phyloP scores from a whole-genome alignment of 1,140 invertebrate species.

The Drosophila watanabei region DNA sequence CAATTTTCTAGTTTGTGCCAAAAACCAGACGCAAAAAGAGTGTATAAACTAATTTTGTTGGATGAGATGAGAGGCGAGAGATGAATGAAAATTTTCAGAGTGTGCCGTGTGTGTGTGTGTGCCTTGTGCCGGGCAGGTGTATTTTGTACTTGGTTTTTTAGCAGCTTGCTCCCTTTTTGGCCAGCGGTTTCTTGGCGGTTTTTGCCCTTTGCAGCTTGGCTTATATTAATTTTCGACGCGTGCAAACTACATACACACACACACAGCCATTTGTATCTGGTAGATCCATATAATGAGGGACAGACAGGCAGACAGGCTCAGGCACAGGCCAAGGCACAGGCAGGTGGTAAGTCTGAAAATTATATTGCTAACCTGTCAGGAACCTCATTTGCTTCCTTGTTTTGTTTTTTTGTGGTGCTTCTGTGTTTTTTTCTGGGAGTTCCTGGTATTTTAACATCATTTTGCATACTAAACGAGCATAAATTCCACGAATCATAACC shows the following conservation, averaged over 20 bases:
- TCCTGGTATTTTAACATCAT: constrained; percentile 8
- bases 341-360: constrained; percentile 55
- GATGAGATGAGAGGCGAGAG: not conserved
- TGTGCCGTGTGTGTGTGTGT: constrained; percentile 26
- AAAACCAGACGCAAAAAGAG: constrained; percentile 34
- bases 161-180: constrained; percentile 48
- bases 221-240: constrained; percentile 70
- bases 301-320: not conserved
- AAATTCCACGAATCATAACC: constrained; percentile 14
- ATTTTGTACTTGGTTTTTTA: constrained; percentile 56
- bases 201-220: constrained; percentile 72
- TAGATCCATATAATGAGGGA: constrained; percentile 12
- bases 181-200: constrained; percentile 53
- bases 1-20: constrained; percentile 76
- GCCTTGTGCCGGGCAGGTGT: constrained; percentile 61
- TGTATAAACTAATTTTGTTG: constrained; percentile 56
- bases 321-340: constrained; percentile 23
- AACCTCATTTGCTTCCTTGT: constrained; percentile 18
- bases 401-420: constrained; percentile 9
- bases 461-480: constrained; percentile 3
- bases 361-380: constrained; percentile 30
- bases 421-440: not conserved
- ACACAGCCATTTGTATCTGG: constrained; percentile 6
- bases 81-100: constrained; percentile 43
- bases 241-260: constrained; percentile 43